These are phyloP conservation scores for Aurelia sp. DNA, from an alignment of 30 jellyfish, hydroid and myxozoan species.

Conservation along the genomic window DNA sequence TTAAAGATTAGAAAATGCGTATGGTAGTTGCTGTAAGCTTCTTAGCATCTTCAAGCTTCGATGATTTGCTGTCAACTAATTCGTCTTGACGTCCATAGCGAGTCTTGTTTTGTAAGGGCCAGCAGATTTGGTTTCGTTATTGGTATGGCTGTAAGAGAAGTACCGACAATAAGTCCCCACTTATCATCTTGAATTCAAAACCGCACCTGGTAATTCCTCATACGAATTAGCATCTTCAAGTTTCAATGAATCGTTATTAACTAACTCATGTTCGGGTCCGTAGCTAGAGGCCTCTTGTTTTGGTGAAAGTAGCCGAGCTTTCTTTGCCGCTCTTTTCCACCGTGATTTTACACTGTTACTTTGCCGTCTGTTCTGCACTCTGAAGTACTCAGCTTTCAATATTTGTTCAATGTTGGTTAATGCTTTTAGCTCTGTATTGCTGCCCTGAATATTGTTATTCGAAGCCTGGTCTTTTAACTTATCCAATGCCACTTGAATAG, in stretches of 20 bases:
- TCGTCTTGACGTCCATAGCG: neutral
- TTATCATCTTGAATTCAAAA: neutral
- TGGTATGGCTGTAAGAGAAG: too few relatives aligned
- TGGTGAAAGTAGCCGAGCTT: conserved; percentile 65
- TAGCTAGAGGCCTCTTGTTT: conserved; percentile 15
- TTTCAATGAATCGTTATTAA: neutral
- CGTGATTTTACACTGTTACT: conserved; percentile 72
- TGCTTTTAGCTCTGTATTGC: conserved; percentile 84
- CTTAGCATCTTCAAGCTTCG: conserved; percentile 10
- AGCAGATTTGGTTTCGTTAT: conserved; percentile 37
- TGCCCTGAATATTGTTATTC: conserved; percentile 49
- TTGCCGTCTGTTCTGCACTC: conserved; percentile 59
- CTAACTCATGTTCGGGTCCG: neutral
- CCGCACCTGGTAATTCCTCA: conserved; percentile 61
- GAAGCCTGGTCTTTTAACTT: conserved; percentile 57
- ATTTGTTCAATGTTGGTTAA: conserved; percentile 73
- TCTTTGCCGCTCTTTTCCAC: conserved; percentile 91
- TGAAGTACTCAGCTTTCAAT: conserved; percentile 65
- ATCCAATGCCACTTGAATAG: conserved; percentile 90
- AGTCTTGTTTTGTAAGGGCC: conserved; percentile 46
- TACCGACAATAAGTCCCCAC: too few relatives aligned
- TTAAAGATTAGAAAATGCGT: too few relatives aligned
- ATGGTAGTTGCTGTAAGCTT: too few relatives aligned
- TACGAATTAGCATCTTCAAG: conserved; percentile 23
- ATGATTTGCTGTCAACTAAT: neutral